phyloP scores from a whole-genome alignment of 2,113 vertebrate genomes.

The Rutilus rutilus region DNA sequence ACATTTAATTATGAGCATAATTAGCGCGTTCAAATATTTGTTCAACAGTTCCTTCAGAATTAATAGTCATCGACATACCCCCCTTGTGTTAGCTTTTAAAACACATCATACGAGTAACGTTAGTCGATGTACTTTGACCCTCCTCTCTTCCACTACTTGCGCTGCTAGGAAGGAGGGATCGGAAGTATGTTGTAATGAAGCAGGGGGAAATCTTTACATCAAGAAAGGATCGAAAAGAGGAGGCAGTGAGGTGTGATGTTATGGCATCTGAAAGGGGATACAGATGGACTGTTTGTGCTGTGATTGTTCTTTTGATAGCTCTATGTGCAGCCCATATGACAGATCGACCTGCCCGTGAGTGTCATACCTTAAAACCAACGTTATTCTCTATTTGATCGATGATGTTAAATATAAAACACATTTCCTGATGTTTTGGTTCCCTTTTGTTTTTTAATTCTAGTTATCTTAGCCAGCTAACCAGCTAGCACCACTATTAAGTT shows the following conservation, averaged over 20 bases:
- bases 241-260: slow-evolving; percentile 5
- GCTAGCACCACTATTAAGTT: background rate
- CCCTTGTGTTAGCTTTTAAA: background rate
- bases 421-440: background rate
- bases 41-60: background rate
- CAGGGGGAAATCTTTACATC: slow-evolving; percentile 51
- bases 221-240: background rate
- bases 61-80: background rate
- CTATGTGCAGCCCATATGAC: slow-evolving; percentile 64
- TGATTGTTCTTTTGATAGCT: slow-evolving; percentile 56
- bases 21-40: background rate
- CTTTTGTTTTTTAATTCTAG: background rate
- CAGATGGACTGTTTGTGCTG: background rate
- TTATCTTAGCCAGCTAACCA: background rate
- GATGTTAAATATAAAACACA: background rate
- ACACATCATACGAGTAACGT: background rate
- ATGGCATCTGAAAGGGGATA: slow-evolving; percentile 48
- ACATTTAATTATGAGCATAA: background rate
- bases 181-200: slow-evolving; percentile 64
- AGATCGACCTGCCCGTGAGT: slow-evolving; percentile 68
- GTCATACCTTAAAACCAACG: background rate
- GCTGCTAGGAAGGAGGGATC: slow-evolving; percentile 60
- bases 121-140: slow-evolving; percentile 65
- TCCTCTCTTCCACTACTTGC: slow-evolving; percentile 63
- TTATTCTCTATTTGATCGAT: background rate